phyloP scores from a whole-genome alignment of 2,113 vertebrate species.

The Copsychus sechellarum region DNA sequence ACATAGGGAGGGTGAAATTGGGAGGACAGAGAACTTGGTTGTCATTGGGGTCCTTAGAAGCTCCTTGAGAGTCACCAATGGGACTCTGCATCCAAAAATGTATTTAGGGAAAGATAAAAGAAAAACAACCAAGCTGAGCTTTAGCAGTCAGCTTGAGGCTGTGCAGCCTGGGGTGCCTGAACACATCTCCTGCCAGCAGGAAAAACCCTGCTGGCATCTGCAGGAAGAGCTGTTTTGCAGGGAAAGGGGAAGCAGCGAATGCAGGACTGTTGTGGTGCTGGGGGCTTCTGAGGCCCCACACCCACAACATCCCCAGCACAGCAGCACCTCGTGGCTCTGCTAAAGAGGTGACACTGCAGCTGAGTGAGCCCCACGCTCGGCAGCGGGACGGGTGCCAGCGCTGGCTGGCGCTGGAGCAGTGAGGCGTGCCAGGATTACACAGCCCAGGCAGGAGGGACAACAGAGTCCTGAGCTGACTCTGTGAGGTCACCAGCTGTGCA shows the following conservation, averaged over 20 bases:
- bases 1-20: neutral
- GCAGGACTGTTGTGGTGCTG: rapidly evolving
- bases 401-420: neutral
- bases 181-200: neutral
- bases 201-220: neutral
- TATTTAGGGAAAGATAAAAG: neutral
- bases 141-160: neutral
- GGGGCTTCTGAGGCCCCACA: neutral
- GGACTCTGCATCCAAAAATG: neutral
- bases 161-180: neutral
- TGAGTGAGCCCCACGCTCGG: rapidly evolving
- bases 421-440: neutral
- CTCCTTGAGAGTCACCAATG: neutral
- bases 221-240: neutral
- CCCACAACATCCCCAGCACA: neutral
- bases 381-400: neutral
- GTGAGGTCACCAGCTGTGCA: rapidly evolving
- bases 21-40: neutral
- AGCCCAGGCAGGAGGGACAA: neutral
- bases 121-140: neutral
- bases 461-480: neutral
- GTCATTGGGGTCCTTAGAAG: neutral
- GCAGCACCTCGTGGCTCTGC: neutral
- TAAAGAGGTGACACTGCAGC: neutral
- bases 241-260: neutral